Evolutionary conservation across 2,797 vertebrate genomes (phyloP), one percentile per base, ranked within the genome.

Genomic region (Mus spretus): DNA sequence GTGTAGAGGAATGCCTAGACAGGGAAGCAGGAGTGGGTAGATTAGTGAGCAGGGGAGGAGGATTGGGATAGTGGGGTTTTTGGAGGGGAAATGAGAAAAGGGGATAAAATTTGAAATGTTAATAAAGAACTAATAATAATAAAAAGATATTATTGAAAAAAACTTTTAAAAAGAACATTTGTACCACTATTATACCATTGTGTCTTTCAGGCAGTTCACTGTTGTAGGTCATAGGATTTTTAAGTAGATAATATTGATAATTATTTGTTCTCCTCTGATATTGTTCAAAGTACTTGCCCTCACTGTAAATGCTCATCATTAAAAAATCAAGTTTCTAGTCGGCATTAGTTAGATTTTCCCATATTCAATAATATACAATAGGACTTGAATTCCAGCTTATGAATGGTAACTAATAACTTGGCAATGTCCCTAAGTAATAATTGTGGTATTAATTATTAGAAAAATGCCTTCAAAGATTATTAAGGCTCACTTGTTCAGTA

Each of bases 331-430:
- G 55, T 82, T 82, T 82, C 22, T 15, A 61, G 13, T 26, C 5
- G n/a, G 0, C n/a, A 59, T 2, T 0, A 40, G 3, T 12, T 59
- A 1, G 14, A 59, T 40, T 26, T 57, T 82, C 6, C 3, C 55
- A 59, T 61, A 22, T 59, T 82, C 3, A 4, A 40, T 26, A 37
- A 26, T 57, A 82, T 40, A 40, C 6, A 59, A 28, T 59, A 24
- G 22, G 22, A n/a, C 80, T 40, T 82, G 15, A 1, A 31, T 67
- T 26, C 20, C 13, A 40, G 1, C 3, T 59, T 15, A 22, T 40
- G 55, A 8, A 80, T 6, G 5, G 10, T 79, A 37, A 14, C 5
- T 65, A 14, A 59, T 24, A 37, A 0, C 6, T 12, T 82, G n/a
- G n/a, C n/a, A 59, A 82, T 82, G 40, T 13, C 20, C 22, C n/a